Conservation (phyloP, 2,797 vertebrate species). For the Sebastes steindachneri region DNA sequence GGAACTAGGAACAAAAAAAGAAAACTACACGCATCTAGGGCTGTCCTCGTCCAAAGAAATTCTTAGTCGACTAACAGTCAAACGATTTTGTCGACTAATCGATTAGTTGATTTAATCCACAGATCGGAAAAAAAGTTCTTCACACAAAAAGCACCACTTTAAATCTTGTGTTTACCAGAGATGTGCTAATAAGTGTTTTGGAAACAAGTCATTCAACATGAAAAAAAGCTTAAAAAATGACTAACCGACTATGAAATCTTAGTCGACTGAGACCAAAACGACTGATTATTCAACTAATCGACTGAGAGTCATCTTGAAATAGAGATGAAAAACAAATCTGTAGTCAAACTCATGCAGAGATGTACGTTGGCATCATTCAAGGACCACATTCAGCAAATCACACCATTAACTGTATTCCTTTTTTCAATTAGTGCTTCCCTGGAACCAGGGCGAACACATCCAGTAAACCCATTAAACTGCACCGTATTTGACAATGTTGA, state of each 20-base stretch:
- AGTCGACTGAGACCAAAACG: too few relatives aligned
- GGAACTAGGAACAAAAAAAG: neutral
- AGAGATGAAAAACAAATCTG: neutral
- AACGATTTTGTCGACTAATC: too few relatives aligned
- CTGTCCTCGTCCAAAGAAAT: too few relatives aligned
- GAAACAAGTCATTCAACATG: too few relatives aligned
- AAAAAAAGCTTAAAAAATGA: too few relatives aligned
- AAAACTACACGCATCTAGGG: neutral
- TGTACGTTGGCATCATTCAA: neutral
- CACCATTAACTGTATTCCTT: constrained; percentile 11
- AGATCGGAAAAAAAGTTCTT: neutral
- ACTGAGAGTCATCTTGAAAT: neutral
- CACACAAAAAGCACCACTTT: too few relatives aligned
- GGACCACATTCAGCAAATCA: constrained; percentile 5
- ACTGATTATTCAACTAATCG: too few relatives aligned
- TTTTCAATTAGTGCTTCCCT: constrained; percentile 6
- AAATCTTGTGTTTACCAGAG: too few relatives aligned
- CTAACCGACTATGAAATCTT: too few relatives aligned
- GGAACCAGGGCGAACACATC: neutral
- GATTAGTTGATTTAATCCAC: too few relatives aligned
- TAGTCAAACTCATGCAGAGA: neutral
- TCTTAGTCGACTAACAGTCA: too few relatives aligned
- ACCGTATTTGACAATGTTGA: neutral
- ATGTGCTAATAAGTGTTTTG: too few relatives aligned
- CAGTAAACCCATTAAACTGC: neutral